Percentiles rank a stretch among this genome's conserved stretches.
Conservation (phyloP, 2,888 invertebrate genomes). For the Bedellia somnulentella region DNA sequence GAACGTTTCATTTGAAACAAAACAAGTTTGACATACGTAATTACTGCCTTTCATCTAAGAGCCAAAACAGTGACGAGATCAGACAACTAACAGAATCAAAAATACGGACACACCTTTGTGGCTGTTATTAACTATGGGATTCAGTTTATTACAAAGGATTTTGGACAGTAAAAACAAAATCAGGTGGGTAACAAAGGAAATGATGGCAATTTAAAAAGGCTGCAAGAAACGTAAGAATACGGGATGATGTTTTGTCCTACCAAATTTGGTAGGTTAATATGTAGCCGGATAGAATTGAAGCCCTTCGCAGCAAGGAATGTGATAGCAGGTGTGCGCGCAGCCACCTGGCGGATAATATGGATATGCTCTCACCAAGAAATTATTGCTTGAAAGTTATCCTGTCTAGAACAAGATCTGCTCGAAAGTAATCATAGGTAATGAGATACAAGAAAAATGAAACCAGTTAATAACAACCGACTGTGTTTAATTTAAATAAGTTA, state of each 20-base stretch:
- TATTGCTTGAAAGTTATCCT: no score
- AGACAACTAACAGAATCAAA: no score
- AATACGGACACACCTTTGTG: no score
- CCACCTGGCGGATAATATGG: slow-evolving; percentile 18
- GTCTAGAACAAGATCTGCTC: no score
- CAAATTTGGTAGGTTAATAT: slow-evolving; percentile 15
- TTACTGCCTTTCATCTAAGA: no score
- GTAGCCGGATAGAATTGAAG: slow-evolving; percentile 21
- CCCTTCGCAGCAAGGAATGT: slow-evolving; percentile 38
- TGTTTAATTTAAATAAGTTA: no score
- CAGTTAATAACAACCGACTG: no score
- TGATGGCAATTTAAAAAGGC: not conserved
- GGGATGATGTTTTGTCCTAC: not conserved
- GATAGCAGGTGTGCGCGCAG: slow-evolving; percentile 41
- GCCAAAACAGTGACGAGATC: slow-evolving; percentile 12
- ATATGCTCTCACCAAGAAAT: no score
- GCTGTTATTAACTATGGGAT: slow-evolving; percentile 6
- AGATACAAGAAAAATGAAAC: no score
- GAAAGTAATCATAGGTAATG: no score
- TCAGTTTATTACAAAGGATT: slow-evolving; percentile 5
- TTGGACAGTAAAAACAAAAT: slow-evolving; percentile 11
- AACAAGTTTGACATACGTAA: no score
- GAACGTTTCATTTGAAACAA: no score
- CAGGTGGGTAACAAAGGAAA: slow-evolving; percentile 10
- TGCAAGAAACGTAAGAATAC: not conserved